phyloP scores from a whole-genome alignment of 2,113 vertebrate species.

The Vulpes lagopus region DNA sequence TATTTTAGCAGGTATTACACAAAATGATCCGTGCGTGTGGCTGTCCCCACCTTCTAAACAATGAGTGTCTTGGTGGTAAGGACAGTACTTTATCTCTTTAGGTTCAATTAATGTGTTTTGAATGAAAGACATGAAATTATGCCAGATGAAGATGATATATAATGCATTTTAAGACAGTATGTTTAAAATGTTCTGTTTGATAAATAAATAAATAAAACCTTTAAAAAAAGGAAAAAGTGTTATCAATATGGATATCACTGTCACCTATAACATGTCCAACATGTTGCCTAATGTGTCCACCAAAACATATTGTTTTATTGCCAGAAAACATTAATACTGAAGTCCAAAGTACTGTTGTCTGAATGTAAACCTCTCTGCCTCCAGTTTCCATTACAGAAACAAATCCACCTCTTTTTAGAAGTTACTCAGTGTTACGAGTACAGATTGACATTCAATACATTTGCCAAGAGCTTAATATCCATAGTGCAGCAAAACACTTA shows the following conservation, averaged over 20 bases:
- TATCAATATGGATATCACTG: not conserved
- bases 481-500: not conserved
- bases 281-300: not conserved
- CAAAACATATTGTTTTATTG: not conserved
- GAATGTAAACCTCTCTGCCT: slow-evolving; percentile 26
- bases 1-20: not conserved
- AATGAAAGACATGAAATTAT: not conserved
- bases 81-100: not conserved
- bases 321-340: not conserved
- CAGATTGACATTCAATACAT: slow-evolving; percentile 47
- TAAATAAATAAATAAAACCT: not conserved
- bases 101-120: not conserved
- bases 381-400: not conserved
- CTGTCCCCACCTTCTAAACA: not conserved
- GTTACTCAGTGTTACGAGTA: not conserved
- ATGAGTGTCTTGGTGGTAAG: not conserved
- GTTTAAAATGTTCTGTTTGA: not conserved
- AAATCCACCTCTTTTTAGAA: slow-evolving; percentile 25
- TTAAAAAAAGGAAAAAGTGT: not conserved
- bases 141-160: not conserved
- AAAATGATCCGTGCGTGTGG: not conserved
- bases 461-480: not conserved
- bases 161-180: not conserved
- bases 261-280: not conserved
- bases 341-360: not conserved